Conservation (phyloP, 2,113 vertebrate species). For the Microcebus jonahi region DNA sequence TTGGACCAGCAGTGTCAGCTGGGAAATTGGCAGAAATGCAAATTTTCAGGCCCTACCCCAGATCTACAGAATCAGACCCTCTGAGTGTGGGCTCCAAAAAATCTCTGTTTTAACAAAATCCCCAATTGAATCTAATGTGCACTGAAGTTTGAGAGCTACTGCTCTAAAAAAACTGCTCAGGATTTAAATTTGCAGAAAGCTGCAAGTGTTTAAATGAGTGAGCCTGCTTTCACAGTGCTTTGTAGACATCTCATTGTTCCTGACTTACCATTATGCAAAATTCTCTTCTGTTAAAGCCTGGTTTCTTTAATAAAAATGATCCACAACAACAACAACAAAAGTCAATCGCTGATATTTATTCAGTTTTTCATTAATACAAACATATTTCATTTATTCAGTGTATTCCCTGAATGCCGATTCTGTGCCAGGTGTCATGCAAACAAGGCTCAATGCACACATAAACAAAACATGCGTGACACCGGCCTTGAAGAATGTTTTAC, state of each 20-base stretch:
- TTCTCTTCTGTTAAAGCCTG: not conserved
- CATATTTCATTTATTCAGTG: not conserved
- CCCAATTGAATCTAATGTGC: not conserved
- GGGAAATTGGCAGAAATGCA: not conserved
- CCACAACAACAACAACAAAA: not conserved
- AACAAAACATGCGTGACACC: not conserved
- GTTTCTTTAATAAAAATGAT: not conserved
- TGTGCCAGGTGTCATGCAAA: not conserved
- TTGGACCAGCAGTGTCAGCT: not conserved
- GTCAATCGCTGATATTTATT: not conserved
- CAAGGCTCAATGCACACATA: not conserved
- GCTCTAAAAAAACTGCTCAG: not conserved
- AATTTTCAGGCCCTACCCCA: not conserved
- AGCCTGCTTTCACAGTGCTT: not conserved
- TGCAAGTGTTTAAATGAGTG: not conserved
- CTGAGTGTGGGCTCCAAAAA: not conserved
- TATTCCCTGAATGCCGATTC: not conserved
- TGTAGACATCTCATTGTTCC: not conserved
- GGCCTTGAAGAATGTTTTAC: not conserved
- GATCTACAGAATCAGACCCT: not conserved
- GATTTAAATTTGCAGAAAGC: not conserved
- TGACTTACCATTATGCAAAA: not conserved
- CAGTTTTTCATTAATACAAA: not conserved
- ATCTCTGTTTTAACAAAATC: not conserved
- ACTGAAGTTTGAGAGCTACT: not conserved